A percentile compares a stretch with the other conserved stretches of the same genome.
phyloP scores from a whole-genome alignment of 2,888 invertebrate genomes.

The Podabrus alpinus region DNA sequence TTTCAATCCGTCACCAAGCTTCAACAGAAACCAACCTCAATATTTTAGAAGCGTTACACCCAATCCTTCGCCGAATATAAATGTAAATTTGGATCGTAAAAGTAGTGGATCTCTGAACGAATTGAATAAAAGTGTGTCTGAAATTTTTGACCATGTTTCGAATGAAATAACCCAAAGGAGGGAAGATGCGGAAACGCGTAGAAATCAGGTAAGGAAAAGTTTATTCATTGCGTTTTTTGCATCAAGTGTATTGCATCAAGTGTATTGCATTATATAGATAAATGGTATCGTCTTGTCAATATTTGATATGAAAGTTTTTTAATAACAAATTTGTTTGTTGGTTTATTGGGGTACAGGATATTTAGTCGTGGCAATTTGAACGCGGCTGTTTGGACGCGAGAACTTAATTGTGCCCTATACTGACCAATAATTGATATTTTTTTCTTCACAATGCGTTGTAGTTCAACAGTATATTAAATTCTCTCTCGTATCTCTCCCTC shows the following conservation, averaged over 20 bases:
- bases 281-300: not conserved
- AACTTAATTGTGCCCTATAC: too few relatives aligned
- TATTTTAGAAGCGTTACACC: conserved; percentile 50
- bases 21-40: conserved; percentile 54
- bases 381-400: not conserved
- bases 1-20: conserved; percentile 10
- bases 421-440: too few relatives aligned
- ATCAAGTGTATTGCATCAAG: not conserved
- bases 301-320: not conserved
- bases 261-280: not conserved
- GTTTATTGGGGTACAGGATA: not conserved
- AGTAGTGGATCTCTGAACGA: conserved; percentile 49
- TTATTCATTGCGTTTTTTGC: not conserved
- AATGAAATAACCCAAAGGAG: conserved; percentile 45
- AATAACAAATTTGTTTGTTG: not conserved
- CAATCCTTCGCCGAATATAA: conserved; percentile 43
- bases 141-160: conserved; percentile 33
- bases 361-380: too few relatives aligned
- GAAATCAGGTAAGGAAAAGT: conserved; percentile 53
- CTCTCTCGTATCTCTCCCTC: too few relatives aligned
- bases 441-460: too few relatives aligned
- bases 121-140: conserved; percentile 43
- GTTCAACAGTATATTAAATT: too few relatives aligned
- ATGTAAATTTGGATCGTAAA: conserved; percentile 39
- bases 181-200: conserved; percentile 57